Evolutionary conservation across 2,113 vertebrate genomes (phyloP), one percentile per base, ranked within the genome.

Genomic region (Megatriorchis doriae): DNA sequence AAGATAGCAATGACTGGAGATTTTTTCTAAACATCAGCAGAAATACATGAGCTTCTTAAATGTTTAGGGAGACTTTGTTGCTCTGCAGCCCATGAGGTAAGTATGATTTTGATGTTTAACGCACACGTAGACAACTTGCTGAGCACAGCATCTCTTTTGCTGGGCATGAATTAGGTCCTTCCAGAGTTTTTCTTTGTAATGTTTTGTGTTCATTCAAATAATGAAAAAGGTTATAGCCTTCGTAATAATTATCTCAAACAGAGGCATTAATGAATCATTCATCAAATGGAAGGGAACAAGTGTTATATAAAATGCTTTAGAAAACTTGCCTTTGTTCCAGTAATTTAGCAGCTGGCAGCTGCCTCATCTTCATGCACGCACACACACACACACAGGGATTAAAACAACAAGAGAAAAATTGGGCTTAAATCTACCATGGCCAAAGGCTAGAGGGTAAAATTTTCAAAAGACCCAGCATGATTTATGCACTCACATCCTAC

Each of bases 271-370:
- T 95, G 73, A 95, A 96, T 97, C 91, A 96, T 96, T 97, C 84
- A 94, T 94, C 74, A 89, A 96, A 94, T 90, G 78, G 84, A 95
- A 90, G 74, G 50, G 89, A 93, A 82, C 78, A 87, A 95, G 45
- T 79, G 36, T 90, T 93, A 73, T 18, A 88, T 80, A 95, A 94
- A 96, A 90, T 16, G 81, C 86, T 91, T 91, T 88, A 36, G 87
- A 97, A 94, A 94, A 90, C 45, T 93, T 86, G 53, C 55, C 21
- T 94, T 95, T 96, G 81, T 96, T 97, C 78, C n/a, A 48, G 67
- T 71, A 90, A 97, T 96, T 91, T 62, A 86, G 78, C 93, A 95
- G 91, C 96, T 96, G 89, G 89, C 89, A 97, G 91, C 91, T 96
- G 94, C 71, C 89, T 88, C 93, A 38, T 94, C 89, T 90, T 93